Evolutionary conservation across 2,797 vertebrate species (phyloP).

Genomic region (Falco naumanni): DNA sequence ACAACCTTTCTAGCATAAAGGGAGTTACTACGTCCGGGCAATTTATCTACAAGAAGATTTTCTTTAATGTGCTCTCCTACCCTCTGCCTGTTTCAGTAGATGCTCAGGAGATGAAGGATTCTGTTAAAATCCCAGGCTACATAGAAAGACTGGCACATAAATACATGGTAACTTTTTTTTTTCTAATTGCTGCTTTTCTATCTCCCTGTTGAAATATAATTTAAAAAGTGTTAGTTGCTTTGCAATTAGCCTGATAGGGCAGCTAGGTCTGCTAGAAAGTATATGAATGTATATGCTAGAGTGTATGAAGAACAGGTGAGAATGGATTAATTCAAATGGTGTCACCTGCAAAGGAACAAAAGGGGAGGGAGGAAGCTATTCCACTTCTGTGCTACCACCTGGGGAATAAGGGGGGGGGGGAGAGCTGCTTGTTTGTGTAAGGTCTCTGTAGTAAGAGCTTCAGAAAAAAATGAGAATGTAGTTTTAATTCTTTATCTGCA

Average conservation of each 20-base stretch:
- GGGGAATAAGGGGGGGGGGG: neutral
- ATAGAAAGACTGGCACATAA: conserved; percentile 78
- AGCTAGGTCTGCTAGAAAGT: neutral
- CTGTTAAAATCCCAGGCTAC: conserved; percentile 43
- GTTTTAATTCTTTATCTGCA: neutral
- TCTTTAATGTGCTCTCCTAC: neutral
- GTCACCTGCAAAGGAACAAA: neutral
- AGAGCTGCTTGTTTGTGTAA: neutral
- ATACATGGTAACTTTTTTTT: conserved; percentile 79
- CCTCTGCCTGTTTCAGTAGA: conserved; percentile 38
- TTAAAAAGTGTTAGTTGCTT: neutral
- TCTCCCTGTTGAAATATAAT: neutral
- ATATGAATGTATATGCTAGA: too few relatives aligned
- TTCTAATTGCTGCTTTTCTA: neutral
- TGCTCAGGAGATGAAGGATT: conserved; percentile 40
- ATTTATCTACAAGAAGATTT: neutral
- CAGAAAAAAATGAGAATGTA: neutral
- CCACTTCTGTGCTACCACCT: neutral
- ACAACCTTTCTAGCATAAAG: neutral
- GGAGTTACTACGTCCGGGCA: neutral
- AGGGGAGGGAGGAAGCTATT: neutral
- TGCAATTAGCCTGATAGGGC: neutral
- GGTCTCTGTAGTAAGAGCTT: neutral
- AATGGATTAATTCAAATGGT: neutral
- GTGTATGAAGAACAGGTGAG: neutral